Evolutionary conservation across 37 sponge, comb jelly and placozoan genomes (phyloP).

Genomic region (Ephydatia muelleri): DNA sequence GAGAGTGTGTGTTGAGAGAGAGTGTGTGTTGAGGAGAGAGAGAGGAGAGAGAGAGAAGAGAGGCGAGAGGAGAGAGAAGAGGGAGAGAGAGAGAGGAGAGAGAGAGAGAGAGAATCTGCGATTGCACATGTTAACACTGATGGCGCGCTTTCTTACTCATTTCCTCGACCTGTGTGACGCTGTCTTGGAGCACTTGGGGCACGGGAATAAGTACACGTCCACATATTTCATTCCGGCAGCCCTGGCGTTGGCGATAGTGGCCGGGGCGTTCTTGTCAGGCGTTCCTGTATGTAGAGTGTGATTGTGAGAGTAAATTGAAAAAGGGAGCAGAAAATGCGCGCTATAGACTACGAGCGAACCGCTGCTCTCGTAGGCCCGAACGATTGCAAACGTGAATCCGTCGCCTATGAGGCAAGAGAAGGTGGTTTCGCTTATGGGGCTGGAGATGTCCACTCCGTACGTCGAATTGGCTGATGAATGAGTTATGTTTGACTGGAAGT

Average conservation of each 20-base stretch:
- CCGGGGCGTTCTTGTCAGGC: constrained; percentile 57
- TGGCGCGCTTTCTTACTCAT: constrained; percentile 47
- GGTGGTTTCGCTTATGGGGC: not conserved
- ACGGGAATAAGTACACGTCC: constrained; percentile 90
- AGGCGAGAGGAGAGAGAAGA: not conserved
- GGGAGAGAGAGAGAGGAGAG: not conserved
- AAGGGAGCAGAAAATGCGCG: not conserved
- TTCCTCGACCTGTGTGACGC: constrained; percentile 70
- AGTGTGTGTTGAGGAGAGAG: too few relatives aligned
- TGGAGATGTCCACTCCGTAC: constrained; percentile 76
- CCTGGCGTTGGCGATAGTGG: constrained; percentile 75
- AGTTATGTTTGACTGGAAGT: too few relatives aligned
- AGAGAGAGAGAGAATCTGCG: not conserved
- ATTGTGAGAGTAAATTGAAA: not conserved
- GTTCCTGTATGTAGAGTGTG: too few relatives aligned
- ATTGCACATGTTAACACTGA: not conserved
- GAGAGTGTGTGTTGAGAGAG: too few relatives aligned
- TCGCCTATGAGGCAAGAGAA: constrained; percentile 70
- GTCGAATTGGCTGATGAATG: constrained; percentile 4
- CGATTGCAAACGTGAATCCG: constrained; percentile 69
- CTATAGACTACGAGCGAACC: constrained; percentile 17
- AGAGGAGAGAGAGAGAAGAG: too few relatives aligned
- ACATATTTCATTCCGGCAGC: constrained; percentile 68
- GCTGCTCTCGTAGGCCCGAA: constrained; percentile 66
- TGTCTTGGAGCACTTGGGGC: constrained; percentile 68